These are phyloP conservation scores for Drosophila lacertosa DNA, from an alignment of 1,140 invertebrate genomes.

Conservation along the genomic window DNA sequence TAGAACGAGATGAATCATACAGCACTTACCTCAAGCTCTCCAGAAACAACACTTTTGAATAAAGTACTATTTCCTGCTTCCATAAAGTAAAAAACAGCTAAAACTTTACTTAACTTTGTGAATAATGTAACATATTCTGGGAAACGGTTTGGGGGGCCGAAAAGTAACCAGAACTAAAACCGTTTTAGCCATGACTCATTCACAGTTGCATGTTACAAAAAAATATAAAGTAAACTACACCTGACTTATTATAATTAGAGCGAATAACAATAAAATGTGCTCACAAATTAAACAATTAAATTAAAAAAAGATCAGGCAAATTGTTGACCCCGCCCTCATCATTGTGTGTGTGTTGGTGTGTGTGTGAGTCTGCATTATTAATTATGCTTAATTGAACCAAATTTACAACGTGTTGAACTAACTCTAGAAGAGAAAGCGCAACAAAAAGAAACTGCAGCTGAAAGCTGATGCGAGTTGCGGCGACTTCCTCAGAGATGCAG, in stretches of 20 bases:
- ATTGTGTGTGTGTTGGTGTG: neutral
- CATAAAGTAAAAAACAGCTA: too few species aligned
- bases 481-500: conserved; percentile 24
- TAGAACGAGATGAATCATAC: too few species aligned
- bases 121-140: conserved; percentile 19
- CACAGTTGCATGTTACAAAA: conserved; percentile 11
- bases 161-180: conserved; percentile 3
- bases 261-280: conserved; percentile 10
- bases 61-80: too few species aligned
- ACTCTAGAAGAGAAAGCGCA: conserved; percentile 24
- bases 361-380: conserved; percentile 52
- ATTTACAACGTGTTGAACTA: conserved; percentile 72
- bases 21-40: too few species aligned
- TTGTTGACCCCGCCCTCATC: conserved; percentile 23
- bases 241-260: conserved; percentile 33
- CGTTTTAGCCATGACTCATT: conserved; percentile 25
- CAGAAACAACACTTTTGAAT: too few species aligned
- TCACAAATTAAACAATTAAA: conserved; percentile 18
- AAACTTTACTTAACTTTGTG: neutral
- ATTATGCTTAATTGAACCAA: conserved; percentile 64
- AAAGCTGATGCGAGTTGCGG: neutral
- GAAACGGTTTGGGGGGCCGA: conserved; percentile 2
- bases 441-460: conserved; percentile 50
- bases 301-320: conserved; percentile 34
- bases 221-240: conserved; percentile 5